Evolutionary conservation across 2,113 vertebrate genomes (phyloP), one percentile per base, ranked within the genome.

Genomic region (Fulica atra): DNA sequence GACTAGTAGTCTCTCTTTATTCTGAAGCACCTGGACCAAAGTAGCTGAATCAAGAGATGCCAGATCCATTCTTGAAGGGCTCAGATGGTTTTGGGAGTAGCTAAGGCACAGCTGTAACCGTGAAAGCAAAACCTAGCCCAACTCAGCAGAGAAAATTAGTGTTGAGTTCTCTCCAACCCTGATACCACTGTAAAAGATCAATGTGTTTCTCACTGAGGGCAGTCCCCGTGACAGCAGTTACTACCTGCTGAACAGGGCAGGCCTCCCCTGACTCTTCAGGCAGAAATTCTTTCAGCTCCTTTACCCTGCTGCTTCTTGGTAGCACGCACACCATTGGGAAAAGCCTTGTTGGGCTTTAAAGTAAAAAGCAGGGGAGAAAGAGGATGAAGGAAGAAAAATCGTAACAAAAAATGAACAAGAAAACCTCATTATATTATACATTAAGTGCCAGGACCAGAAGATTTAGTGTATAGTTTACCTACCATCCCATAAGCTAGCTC

Each of bases 241-340:
- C 36, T 80, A 54, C 46, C 40, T 72, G 61, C 59, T 65, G 36
- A 72, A 85, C 3, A 33, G 25, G 46, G 63, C 38, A 65, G 19
- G 13, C 61, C 70, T 74, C 86, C 56, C 3, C 8, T 26, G 14
- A 61, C 28, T 60, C 60, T 50, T 56, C 29, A 35, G 1, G 5
- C 16, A 77, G 71, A 63, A 87, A 57, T 10, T 65, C 50, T 64
- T 88, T 29, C 65, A 81, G 65, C 29, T 65, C 10, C 50, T 56
- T 50, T 70, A 64, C 74, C 68, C 7, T 38, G 36, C 71, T 33
- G 24, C 59, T 77, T 40, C 59, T 59, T 29, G 28, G 44, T 33
- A 53, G 36, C 1, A 2, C 35, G 38, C 12, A 42, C 46, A 53
- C 10, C 42, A 73, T 0, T 0, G 6, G 29, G 38, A 77, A 38